A percentile compares a stretch with the other conserved stretches of the same genome.
phyloP scores from a whole-genome alignment of 2,888 invertebrate genomes.

The Eupithecia exiguata region DNA sequence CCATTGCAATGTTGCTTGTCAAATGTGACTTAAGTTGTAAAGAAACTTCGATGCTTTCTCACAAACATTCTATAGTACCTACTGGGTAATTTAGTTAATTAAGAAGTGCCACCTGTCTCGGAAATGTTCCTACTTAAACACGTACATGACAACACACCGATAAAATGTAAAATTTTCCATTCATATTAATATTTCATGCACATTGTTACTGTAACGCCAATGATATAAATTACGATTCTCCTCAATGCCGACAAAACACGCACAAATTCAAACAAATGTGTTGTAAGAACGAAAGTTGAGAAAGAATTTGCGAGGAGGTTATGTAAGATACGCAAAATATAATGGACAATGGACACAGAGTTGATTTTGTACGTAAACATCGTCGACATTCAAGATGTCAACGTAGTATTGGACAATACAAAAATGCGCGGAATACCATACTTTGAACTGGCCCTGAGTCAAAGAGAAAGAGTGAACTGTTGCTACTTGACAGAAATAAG shows the following conservation, averaged over 20 bases:
- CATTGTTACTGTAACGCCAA: conserved; percentile 12
- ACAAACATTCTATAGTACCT: background rate
- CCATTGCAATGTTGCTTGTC: background rate
- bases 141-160: conserved; percentile 10
- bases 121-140: background rate
- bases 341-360: conserved; percentile 41
- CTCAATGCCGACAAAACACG: conserved; percentile 45
- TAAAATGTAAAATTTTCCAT: conserved; percentile 16
- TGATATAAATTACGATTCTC: conserved; percentile 23
- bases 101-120: background rate
- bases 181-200: conserved; percentile 24
- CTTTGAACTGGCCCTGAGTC: background rate
- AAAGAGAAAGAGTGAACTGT: background rate
- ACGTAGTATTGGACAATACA: conserved; percentile 19
- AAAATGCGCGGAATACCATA: background rate
- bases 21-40: background rate
- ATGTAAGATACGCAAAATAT: conserved; percentile 54
- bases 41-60: background rate
- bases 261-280: conserved; percentile 53
- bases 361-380: conserved; percentile 40
- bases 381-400: conserved; percentile 22
- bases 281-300: conserved; percentile 64
- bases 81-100: background rate
- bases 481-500: background rate
- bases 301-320: conserved; percentile 58